Base-by-base conservation (phyloP, 2,113 vertebrate genomes). In the Indicator maculatus region DNA sequence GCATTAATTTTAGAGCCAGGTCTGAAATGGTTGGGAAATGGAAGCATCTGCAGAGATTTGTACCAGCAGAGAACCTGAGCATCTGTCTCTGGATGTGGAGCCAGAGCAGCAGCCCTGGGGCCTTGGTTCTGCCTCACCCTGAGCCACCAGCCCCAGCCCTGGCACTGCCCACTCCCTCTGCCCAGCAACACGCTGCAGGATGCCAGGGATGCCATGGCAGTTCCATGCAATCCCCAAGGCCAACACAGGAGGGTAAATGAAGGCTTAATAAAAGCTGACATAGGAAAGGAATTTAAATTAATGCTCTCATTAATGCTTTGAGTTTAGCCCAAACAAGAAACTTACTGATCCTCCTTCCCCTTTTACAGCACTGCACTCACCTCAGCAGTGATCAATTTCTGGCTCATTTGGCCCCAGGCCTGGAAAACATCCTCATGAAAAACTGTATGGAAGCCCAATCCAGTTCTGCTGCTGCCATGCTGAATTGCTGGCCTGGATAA, bases 251-350 rank as follows among this genome's bases (percentile, higher is more conserved):
- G n/a, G 73, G 53, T 8, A 82, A 87, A 59, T 26, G 56, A 55
- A 87, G 45, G 63, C 74, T 87, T 96, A 91, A 96, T 95, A 96
- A 95, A 91, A 93, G 63, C 78, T 89, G 91, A 85, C 84, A 59
- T 13, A 66, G n/a, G 85, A 75, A 85, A 2, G 75, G 74, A 94
- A 85, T 87, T 91, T 67, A 87, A 96, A 89, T 93, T 74, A 92
- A 96, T 86, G 80, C 59, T 76, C 86, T 88, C 91, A 92, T 96
- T 95, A 96, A 90, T 84, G 70, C 61, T 60, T 27, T 17, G 0
- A 41, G 73, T 92, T 93, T 60, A 58, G 70, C 64, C 92, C 95
- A 90, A 92, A 47, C 12, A 84, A 53, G 79, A 77, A 88, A 64
- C 31, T 38, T 83, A 75, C 39, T 61, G 86, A 76, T 90, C 90